Base-by-base conservation (phyloP, 2,113 vertebrate species). In the Hypanus sabinus region DNA sequence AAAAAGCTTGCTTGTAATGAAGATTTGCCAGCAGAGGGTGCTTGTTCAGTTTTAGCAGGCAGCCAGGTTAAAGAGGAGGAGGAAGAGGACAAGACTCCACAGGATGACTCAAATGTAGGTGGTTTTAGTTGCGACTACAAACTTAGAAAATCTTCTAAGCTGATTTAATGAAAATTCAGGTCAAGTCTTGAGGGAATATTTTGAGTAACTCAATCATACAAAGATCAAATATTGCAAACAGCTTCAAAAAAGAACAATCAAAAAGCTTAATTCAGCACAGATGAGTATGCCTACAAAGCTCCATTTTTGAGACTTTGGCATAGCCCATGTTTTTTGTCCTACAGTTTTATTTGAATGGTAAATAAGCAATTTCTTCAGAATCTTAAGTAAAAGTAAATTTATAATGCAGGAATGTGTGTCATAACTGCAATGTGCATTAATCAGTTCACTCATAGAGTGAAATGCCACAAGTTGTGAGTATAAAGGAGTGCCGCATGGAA, bases 81-180 rank as follows among this genome's bases (percentile, higher is more conserved):
- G 70, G 96, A 97, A 73, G 97, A 97, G 30, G 97, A 97, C 94
- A 98, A 98, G 95, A 97, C 97, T 5, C 98, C 97, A 83, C 98
- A 98, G 10, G 98, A 99, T 93, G 99, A 99, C 93, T 98, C 98
- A 0, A 99, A 97, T 90, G 98, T 99, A 97, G 97, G 97, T 93
- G 57, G n/a, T 80, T 46, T 46, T 88, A 65, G 57, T 94, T 88
- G 27, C 36, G 55, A 46, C 27, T 60, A 65, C 60, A 90, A 73
- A 36, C 95, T 94, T 65, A 65, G 27, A 38, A 4, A 20, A 81
- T 22, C 46, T 85, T 85, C 55, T 55, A 60, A n/a, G 11, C 55
- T 93, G 71, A 10, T 22, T 71, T 87, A 30, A 12, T 87, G 9
- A 87, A 60, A 60, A 46, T 60, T 87, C 22, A 27, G 57, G 30